Evolutionary conservation across 1,140 invertebrate species (phyloP), one percentile per base, ranked within the genome.

Genomic region (Ceratoteleas bidentatus): DNA sequence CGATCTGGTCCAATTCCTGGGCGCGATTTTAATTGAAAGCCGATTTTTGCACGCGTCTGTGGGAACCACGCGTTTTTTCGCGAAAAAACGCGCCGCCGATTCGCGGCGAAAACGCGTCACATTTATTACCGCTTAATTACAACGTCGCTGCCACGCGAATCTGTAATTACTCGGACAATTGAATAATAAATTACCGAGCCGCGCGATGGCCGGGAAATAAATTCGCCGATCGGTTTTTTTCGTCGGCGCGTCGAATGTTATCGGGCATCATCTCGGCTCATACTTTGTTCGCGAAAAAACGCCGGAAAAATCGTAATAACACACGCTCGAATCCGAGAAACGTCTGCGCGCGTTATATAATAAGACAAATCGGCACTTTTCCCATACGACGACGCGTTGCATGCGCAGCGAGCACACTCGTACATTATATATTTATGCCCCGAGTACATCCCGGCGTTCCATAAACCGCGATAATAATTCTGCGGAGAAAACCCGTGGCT

Each of bases 381-480:
- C 61, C 36, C 75, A 60, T 57, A 72, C 47, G 60, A 47, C 60
- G 49, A 57, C 36, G 57, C 52, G 64, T 70, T 62, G 43, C 49
- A 57, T 64, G 65, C 52, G 65, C 65, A 50, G 61, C 40, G n/a
- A 43, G n/a, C 40, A 69, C n/a, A 64, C 40, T 53, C 24, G 56
- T 62, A 50, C 33, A 24, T 24, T 50, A 24, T 32, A 40, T 76
- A 68, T 76, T 76, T 76, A 62, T 62, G 57, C 64, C 16, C 32
- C 0, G 34, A 53, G 73, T 54, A 61, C 73, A 68, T 68, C 73
- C 57, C 50, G 7, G 34, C 62, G 73, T 77, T 77, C 64, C 73
- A 77, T 69, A 77, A 77, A 77, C 32, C 40, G 64, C 54, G 43
- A 61, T 77, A 77, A 77, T 53, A 77, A 60, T 76, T 76, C 62